Evolutionary conservation across 2,797 vertebrate genomes (phyloP), one percentile per base, ranked within the genome.

Genomic region (Sciurus carolinensis): DNA sequence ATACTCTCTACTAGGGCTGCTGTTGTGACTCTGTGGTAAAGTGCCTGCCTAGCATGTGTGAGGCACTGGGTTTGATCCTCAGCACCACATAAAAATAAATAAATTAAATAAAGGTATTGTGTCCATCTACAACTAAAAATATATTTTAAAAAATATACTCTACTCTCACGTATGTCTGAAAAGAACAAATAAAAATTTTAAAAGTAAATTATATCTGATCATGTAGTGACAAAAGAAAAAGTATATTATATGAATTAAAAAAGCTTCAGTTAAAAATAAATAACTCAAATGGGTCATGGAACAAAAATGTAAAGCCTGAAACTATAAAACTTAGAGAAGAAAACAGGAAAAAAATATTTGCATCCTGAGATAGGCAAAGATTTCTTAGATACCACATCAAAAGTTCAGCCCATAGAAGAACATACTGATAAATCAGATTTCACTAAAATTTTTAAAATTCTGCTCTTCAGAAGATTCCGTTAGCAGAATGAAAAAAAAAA

Each of bases 331-430:
- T 47, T 9, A 47, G 7, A 47, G 44, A 47, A 47, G 44, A 47
- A 85, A 85, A 66, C 36, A 50, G 30, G 59, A 50, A 50, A 54
- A 69, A 89, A 83, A 47, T 36, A 59, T 17, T 39, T 76, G 47
- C 75, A 77, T 50, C 69, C 54, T 73, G 33, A 28, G 17, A 57
- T 57, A 94, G 69, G 39, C 59, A 57, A 82, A 66, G 22, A 89
- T 89, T 83, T 94, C 69, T 89, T 67, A 76, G 39, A 39, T 39
- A 59, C 24, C 44, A 28, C 50, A 77, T 14, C 39, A 69, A 84
- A 88, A 90, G 30, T 33, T 69, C 13, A 94, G 57, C 69, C 62
- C 50, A 77, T 76, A 77, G 83, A 90, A 89, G 12, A 50, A 50
- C 50, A 76, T 47, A 30, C 6, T 42, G 66, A 64, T 81, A 94